These are phyloP conservation scores for Sigmodon hispidus DNA, from an alignment of 2,113 vertebrate genomes.

Conservation along the genomic window DNA sequence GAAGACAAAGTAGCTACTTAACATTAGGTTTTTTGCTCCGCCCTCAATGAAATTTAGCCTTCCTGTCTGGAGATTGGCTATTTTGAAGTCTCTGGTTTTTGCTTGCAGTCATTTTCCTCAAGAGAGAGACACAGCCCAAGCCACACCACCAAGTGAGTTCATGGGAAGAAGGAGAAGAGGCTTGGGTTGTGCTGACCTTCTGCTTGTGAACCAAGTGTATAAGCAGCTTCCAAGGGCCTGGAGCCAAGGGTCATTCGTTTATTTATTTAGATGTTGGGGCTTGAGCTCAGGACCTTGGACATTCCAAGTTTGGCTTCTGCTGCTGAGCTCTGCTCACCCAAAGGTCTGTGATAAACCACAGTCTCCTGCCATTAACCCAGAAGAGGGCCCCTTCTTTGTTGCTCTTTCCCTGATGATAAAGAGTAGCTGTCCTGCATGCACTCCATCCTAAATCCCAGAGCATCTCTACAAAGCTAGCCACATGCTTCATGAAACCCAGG, in stretches of 20 bases:
- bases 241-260: not conserved
- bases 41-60: not conserved
- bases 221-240: not conserved
- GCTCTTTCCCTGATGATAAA: not conserved
- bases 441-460: not conserved
- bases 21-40: not conserved
- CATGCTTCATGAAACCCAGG: not conserved
- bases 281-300: not conserved
- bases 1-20: not conserved
- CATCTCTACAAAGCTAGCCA: not conserved
- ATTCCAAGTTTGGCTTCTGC: not conserved
- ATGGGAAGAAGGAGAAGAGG: not conserved
- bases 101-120: conserved; percentile 9
- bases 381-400: not conserved
- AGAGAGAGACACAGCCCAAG: not conserved
- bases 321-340: not conserved
- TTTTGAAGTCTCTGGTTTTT: conserved; percentile 42
- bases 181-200: not conserved
- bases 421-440: not conserved
- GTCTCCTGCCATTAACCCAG: not conserved
- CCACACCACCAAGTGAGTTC: not conserved
- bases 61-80: not conserved
- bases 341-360: not conserved
- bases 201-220: not conserved
- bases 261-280: not conserved